Evolutionary conservation across 2,888 invertebrate genomes (phyloP).

Genomic region (Mantis religiosa): DNA sequence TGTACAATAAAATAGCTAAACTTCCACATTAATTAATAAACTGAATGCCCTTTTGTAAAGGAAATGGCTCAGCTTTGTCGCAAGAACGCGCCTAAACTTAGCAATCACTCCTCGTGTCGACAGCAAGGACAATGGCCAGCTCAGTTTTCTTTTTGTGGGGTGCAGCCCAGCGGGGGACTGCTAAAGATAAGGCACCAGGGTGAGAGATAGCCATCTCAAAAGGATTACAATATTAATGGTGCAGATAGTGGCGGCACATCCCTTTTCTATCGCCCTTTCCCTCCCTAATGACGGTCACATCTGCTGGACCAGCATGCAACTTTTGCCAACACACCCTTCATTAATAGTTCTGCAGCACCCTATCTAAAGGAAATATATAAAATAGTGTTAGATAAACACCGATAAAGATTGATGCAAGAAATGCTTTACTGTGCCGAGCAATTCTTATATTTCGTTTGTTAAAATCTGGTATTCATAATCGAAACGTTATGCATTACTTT

Average conservation of each 20-base stretch:
- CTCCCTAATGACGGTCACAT: background rate
- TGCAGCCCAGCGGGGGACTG: background rate
- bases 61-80: background rate
- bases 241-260: constrained; percentile 5
- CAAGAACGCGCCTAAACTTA: background rate
- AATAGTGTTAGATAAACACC: too few species aligned
- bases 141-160: background rate
- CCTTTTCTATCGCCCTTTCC: background rate
- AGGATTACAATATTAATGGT: constrained; percentile 31
- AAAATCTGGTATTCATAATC: too few species aligned
- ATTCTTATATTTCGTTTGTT: too few species aligned
- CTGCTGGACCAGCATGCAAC: background rate
- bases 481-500: too few species aligned
- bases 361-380: too few species aligned
- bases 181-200: background rate
- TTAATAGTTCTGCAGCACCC: background rate
- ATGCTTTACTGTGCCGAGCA: too few species aligned
- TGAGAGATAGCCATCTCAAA: background rate
- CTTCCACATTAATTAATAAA: too few species aligned
- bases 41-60: too few species aligned
- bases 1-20: too few species aligned
- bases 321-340: background rate
- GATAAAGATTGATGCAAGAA: too few species aligned
- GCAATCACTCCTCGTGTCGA: background rate
- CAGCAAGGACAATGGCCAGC: background rate